Conservation (phyloP, 2,797 vertebrate species). For the Psittacula echo region DNA sequence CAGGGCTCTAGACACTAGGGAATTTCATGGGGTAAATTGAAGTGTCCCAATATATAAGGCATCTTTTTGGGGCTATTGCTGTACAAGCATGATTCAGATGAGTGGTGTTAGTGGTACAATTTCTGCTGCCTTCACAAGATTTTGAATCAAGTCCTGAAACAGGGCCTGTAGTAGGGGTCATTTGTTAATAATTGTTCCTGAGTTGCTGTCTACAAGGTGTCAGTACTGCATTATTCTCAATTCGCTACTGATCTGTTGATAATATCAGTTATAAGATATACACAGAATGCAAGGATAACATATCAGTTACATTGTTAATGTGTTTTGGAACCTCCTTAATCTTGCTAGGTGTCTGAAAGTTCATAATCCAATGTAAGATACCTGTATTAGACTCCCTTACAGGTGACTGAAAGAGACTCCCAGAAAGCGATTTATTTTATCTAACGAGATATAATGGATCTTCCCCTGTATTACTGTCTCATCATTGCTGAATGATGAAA, state of each 20-base stretch:
- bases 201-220: neutral
- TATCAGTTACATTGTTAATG: neutral
- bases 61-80: neutral
- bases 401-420: neutral
- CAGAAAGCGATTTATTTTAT: neutral
- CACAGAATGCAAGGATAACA: neutral
- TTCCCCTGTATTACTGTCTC: neutral
- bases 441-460: neutral
- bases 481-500: neutral
- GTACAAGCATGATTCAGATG: neutral
- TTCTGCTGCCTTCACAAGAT: neutral
- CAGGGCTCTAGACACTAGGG: neutral
- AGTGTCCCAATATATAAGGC: neutral
- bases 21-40: neutral
- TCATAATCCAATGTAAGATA: neutral
- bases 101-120: neutral
- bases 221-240: neutral
- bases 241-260: neutral
- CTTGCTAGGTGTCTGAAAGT: neutral
- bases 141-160: neutral
- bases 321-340: neutral
- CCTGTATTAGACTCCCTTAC: neutral
- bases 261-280: neutral
- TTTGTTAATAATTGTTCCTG: neutral
- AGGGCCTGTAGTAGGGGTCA: neutral